Evolutionary conservation across 2,888 invertebrate species (phyloP), one percentile per base, ranked within the genome.

Genomic region (Odontocerum albicorne): DNA sequence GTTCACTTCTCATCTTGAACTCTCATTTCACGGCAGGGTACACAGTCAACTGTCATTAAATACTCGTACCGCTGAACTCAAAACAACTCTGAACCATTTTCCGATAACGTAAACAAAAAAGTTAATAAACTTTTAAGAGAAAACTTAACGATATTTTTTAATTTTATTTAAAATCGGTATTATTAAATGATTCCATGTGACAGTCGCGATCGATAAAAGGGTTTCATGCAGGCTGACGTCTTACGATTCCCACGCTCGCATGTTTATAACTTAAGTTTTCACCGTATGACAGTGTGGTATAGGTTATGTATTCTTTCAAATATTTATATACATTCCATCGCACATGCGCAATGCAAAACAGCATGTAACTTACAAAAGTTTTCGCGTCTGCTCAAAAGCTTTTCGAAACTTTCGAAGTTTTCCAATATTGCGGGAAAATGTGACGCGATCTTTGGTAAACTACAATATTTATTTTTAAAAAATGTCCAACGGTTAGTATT

Each of bases 221-320:
- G n/a, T n/a, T n/a, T n/a, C 40, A 31, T 39, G 31, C 31, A 31
- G 31, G 13, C 31, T n/a, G 39, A 50, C 31, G 36, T 45, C 45
- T 45, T 20, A 20, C 17, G 17, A 32, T 44, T 32, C 33, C 44
- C 44, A 44, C 33, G 33, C 40, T 45, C 33, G 38, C 52, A 21
- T 38, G 42, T 16, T 50, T 51, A 22, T 22, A 52, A 45, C 27
- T 43, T 43, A 27, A 31, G 22, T 43, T 50, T 50, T 43, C 52
- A 32, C 31, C 38, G 47, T 20, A 13, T 22, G 32, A 22, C 21
- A 22, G 21, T 21, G 43, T 36, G 44, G 36, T 49, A 43, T 55
- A 56, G 56, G 56, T 56, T 56, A 56, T 50, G 45, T 35, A 32
- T 46, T n/a, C 36, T 46, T 50, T 22, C 21, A 20, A 56, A 46